Conservation (phyloP, 2,888 invertebrate species). For the Papilio demoleus region DNA sequence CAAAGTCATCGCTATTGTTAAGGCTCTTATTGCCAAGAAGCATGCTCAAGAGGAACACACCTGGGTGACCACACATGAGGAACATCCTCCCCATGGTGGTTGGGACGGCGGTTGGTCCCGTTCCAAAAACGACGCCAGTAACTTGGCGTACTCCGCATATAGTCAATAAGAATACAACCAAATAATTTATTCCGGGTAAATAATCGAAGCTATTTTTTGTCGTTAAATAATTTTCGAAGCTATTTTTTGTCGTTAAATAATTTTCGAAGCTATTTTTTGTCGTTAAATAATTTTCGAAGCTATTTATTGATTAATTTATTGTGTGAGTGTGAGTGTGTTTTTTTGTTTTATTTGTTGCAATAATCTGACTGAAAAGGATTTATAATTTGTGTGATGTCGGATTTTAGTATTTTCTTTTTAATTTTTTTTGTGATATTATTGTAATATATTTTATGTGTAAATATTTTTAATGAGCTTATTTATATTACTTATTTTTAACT, state of each 20-base stretch:
- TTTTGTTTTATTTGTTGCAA: conserved; percentile 44
- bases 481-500: conserved; percentile 36
- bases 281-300: conserved; percentile 38
- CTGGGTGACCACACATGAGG: conserved; percentile 59
- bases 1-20: conserved; percentile 69
- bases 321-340: conserved; percentile 51
- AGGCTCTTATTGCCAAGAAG: conserved; percentile 73
- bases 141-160: conserved; percentile 73
- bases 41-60: conserved; percentile 61
- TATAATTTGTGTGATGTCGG: conserved; percentile 49
- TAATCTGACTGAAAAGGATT: conserved; percentile 73
- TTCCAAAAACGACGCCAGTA: conserved; percentile 69
- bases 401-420: conserved; percentile 47
- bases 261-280: too few species aligned
- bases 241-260: too few species aligned
- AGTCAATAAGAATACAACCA: conserved; percentile 48
- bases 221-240: too few species aligned
- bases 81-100: conserved; percentile 57
- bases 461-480: conserved; percentile 35
- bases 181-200: conserved; percentile 50
- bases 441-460: conserved; percentile 40
- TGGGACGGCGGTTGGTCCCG: conserved; percentile 77
- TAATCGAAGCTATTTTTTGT: conserved; percentile 45
- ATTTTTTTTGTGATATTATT: conserved; percentile 44
- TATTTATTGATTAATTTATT: conserved; percentile 60